Percentiles rank a stretch among this genome's conserved stretches.
Evolutionary conservation across 2,888 invertebrate species (phyloP).

Genomic region (Stenodema calcarata): DNA sequence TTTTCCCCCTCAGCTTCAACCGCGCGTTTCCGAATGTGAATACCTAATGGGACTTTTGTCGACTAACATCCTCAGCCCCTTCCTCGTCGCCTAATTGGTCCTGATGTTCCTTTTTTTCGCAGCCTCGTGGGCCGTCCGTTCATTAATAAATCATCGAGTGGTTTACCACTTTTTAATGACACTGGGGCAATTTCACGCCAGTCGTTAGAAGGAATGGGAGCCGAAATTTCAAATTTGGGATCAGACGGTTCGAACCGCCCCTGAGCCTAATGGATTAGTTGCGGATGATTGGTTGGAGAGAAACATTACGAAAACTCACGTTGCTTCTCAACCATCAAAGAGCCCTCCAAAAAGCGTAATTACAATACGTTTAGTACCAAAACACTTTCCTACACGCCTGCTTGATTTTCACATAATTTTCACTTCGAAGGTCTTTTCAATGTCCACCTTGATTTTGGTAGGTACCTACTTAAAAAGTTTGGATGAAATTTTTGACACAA

Average conservation of each 20-base stretch:
- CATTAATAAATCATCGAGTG: conserved; percentile 3
- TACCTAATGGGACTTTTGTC: not conserved
- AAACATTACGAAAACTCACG: not conserved
- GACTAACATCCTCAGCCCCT: not conserved
- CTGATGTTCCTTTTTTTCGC: not conserved
- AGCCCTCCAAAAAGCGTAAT: too few relatives aligned
- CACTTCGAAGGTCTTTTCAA: too few relatives aligned
- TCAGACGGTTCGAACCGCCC: not conserved
- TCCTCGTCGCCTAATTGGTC: not conserved
- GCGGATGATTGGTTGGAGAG: not conserved
- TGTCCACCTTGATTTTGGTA: too few relatives aligned
- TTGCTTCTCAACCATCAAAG: too few relatives aligned
- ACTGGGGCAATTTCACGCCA: not conserved
- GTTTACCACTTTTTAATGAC: not conserved
- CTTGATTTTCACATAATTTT: too few relatives aligned
- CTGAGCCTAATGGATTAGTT: not conserved
- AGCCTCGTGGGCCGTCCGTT: not conserved
- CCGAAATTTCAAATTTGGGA: not conserved
- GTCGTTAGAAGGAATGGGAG: not conserved
- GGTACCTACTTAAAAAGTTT: too few relatives aligned
- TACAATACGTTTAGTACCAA: too few relatives aligned
- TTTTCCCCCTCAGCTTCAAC: too few relatives aligned
- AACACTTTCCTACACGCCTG: too few relatives aligned
- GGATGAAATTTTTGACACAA: too few relatives aligned
- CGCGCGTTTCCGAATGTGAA: not conserved